Conservation (phyloP, 2,797 vertebrate species). For the Potorous gilbertii region DNA sequence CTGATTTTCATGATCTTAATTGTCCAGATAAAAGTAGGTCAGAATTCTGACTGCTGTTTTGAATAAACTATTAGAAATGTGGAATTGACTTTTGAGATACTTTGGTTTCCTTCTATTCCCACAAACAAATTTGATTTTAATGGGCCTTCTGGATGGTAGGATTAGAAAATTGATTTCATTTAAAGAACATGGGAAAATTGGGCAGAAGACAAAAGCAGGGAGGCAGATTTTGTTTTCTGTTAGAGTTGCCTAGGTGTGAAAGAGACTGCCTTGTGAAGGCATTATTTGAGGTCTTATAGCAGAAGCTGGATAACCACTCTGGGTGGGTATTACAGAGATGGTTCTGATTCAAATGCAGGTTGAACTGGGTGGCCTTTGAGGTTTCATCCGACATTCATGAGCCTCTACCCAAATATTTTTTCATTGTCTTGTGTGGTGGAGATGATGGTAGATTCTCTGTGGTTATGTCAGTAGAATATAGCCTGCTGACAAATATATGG, state of each 20-base stretch:
- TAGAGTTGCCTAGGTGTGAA: not conserved
- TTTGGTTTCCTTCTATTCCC: not conserved
- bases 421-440: not conserved
- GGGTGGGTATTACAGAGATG: not conserved
- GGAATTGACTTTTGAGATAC: slow-evolving; percentile 19
- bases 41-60: not conserved
- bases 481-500: not conserved
- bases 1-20: not conserved
- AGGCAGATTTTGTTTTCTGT: not conserved
- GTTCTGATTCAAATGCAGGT: not conserved
- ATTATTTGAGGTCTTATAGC: not conserved
- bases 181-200: not conserved
- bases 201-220: not conserved
- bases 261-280: not conserved
- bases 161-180: slow-evolving; percentile 31
- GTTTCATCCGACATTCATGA: not conserved
- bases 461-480: not conserved
- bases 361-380: not conserved
- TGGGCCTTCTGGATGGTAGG: not conserved
- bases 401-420: not conserved
- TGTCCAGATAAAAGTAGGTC: slow-evolving; percentile 23
- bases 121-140: slow-evolving; percentile 29
- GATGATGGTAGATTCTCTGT: not conserved
- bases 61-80: slow-evolving; percentile 29
- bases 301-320: not conserved